Evolutionary conservation across 2,888 invertebrate species (phyloP).

Genomic region (Colletes collaris): DNA sequence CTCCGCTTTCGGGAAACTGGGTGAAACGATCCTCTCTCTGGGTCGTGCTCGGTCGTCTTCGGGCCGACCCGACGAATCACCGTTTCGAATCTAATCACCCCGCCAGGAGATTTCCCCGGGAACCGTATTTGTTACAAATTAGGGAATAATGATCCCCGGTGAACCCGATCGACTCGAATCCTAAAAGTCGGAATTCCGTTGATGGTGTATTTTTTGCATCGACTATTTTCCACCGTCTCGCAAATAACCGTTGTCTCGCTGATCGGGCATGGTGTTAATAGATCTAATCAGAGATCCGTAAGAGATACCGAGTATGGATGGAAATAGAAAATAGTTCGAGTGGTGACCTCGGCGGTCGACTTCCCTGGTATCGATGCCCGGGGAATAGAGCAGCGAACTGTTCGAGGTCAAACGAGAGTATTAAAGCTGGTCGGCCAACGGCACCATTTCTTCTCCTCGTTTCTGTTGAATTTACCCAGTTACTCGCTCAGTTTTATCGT

Average conservation of each 20-base stretch:
- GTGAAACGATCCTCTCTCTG: no score
- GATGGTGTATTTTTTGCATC: no score
- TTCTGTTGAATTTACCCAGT: constrained; percentile 3
- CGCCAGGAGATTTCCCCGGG: no score
- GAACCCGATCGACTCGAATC: no score
- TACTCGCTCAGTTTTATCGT: not conserved
- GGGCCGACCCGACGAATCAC: no score
- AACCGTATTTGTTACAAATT: no score
- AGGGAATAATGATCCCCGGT: no score
- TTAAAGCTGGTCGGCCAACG: constrained; percentile 48
- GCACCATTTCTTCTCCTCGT: constrained; percentile 18
- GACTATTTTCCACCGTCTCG: no score
- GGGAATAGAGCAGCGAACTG: constrained; percentile 51
- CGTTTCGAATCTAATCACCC: no score
- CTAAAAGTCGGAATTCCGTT: no score
- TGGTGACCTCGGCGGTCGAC: constrained; percentile 54
- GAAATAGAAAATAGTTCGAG: constrained; percentile 40
- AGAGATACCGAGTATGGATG: not conserved
- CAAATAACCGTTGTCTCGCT: not conserved
- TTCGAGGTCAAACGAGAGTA: constrained; percentile 57
- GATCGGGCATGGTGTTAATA: not conserved
- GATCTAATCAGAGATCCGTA: not conserved
- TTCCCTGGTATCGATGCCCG: constrained; percentile 57
- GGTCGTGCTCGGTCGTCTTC: no score
- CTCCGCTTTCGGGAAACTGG: no score